Percentiles rank a stretch among this genome's conserved stretches.
These are phyloP conservation scores for Lycocorax pyrrhopterus DNA, from an alignment of 2,113 vertebrate genomes.

Conservation along the genomic window DNA sequence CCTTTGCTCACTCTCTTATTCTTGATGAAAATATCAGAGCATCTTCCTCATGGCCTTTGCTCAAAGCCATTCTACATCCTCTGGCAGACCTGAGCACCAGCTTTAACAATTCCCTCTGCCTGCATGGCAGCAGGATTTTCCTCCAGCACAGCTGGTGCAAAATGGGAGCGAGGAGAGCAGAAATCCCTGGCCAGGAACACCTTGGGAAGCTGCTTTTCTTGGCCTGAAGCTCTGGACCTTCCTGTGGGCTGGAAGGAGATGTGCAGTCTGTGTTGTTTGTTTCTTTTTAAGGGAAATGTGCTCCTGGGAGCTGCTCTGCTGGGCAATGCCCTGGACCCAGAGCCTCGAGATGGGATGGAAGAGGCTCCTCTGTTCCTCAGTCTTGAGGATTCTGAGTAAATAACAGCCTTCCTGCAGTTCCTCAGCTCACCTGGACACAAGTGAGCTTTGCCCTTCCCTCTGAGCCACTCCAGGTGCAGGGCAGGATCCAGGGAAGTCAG, in stretches of 20 bases:
- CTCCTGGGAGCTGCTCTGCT: not conserved
- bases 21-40: not conserved
- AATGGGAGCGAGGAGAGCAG: not conserved
- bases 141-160: not conserved
- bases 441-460: not conserved
- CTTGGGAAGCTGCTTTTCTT: not conserved
- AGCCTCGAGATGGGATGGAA: not conserved
- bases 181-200: not conserved
- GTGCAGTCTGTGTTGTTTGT: not conserved
- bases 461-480: fast-evolving
- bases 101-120: not conserved
- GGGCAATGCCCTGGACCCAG: not conserved
- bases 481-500: not conserved
- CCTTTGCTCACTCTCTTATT: not conserved
- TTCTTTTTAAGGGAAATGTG: not conserved
- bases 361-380: not conserved
- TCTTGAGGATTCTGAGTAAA: not conserved
- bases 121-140: not conserved
- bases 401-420: not conserved
- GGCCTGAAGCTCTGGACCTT: not conserved
- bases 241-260: not conserved
- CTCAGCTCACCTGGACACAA: not conserved
- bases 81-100: not conserved
- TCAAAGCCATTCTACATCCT: not conserved
- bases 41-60: not conserved